phyloP scores from a whole-genome alignment of 2,888 invertebrate species.

The Leistus spinibarbis region DNA sequence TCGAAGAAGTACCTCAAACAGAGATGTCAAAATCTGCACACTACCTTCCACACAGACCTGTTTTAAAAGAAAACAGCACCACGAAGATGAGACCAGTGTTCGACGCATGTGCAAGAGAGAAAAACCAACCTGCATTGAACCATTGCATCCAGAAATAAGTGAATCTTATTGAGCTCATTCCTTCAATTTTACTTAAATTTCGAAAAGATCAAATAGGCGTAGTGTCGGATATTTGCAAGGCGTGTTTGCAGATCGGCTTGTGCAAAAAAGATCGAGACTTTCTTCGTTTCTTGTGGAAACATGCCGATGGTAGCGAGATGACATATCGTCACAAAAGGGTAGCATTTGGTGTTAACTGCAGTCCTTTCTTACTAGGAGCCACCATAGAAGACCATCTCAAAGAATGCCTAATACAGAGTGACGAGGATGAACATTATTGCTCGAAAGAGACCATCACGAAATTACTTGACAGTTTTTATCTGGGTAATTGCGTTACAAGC shows the following conservation, averaged over 20 bases:
- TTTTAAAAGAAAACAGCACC: conserved; percentile 44
- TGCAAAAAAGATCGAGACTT: conserved; percentile 43
- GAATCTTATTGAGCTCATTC: conserved; percentile 40
- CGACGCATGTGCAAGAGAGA: conserved; percentile 45
- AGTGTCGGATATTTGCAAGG: conserved; percentile 46
- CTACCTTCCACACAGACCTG: conserved; percentile 46
- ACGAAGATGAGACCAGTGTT: conserved; percentile 48
- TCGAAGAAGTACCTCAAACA: conserved; percentile 33
- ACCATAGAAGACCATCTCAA: conserved; percentile 32
- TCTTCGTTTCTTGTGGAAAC: conserved; percentile 46
- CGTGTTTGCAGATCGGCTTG: conserved; percentile 46
- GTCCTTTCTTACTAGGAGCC: conserved; percentile 41
- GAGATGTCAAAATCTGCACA: conserved; percentile 25
- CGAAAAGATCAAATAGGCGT: conserved; percentile 44
- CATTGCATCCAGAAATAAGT: conserved; percentile 44
- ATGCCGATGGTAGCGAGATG: conserved; percentile 15
- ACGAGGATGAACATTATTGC: conserved; percentile 13
- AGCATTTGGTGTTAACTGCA: conserved; percentile 42
- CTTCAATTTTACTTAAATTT: conserved; percentile 43
- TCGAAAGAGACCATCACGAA: background rate
- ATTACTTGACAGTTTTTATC: conserved; percentile 40
- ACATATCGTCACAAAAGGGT: conserved; percentile 37
- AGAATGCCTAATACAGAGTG: background rate
- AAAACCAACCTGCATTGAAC: conserved; percentile 46
- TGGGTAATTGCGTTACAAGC: conserved; percentile 20